phyloP scores from a whole-genome alignment of 1,140 invertebrate genomes.

The Protaetia brevitarsis region DNA sequence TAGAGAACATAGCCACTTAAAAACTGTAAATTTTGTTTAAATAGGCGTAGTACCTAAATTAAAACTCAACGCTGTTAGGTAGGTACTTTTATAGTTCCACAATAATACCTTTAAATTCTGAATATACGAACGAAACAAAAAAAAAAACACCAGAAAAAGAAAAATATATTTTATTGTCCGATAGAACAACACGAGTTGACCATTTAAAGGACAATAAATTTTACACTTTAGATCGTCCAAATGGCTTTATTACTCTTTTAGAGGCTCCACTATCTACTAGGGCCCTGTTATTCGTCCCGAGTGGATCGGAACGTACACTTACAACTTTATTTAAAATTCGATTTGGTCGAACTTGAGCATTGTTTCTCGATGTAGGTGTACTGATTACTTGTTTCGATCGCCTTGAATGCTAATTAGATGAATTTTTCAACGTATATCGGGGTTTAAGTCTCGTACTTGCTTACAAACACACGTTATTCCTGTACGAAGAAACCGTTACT shows the following conservation, averaged over 20 bases:
- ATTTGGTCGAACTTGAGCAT: constrained; percentile 26
- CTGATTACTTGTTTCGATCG: constrained; percentile 14
- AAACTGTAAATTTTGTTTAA: no score
- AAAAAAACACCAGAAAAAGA: background rate
- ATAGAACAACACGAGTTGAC: constrained; percentile 27
- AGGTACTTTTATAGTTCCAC: constrained; percentile 15
- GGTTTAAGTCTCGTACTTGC: constrained; percentile 22
- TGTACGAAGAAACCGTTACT: background rate
- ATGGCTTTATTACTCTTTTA: constrained; percentile 29
- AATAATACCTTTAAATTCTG: background rate
- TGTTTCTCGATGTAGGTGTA: constrained; percentile 27
- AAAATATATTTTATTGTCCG: constrained; percentile 17
- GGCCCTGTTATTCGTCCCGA: constrained; percentile 20
- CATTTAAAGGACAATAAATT: constrained; percentile 28
- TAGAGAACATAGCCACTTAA: no score
- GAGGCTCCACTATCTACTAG: constrained; percentile 23
- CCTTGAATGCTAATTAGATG: constrained; percentile 26
- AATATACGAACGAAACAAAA: background rate
- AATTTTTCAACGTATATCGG: constrained; percentile 6
- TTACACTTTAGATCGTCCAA: constrained; percentile 26
- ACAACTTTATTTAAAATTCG: constrained; percentile 30
- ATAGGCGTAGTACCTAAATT: no score
- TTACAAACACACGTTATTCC: background rate
- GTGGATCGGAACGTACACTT: constrained; percentile 15
- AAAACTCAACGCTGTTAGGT: no score